A percentile compares a stretch with the other conserved stretches of the same genome.
Conservation (phyloP, 2,888 invertebrate species). For the Ornithoptera priamus region DNA sequence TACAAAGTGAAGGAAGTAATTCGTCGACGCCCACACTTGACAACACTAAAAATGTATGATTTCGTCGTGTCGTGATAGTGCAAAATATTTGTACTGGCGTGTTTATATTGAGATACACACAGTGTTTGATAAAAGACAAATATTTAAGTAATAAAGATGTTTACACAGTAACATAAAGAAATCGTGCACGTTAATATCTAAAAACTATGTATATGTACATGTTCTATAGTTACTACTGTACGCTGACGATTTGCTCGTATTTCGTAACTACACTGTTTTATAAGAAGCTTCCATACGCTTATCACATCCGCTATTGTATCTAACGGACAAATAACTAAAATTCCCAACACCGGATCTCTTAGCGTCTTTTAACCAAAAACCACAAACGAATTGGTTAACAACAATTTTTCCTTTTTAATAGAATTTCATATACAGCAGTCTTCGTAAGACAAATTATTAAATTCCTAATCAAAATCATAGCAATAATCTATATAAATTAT, state of each 20-base stretch:
- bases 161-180: conserved; percentile 14
- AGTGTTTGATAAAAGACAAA: neutral
- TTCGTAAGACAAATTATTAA: too few species aligned
- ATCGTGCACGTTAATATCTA: conserved; percentile 18
- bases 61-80: conserved; percentile 14
- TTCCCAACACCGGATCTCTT: conserved; percentile 33
- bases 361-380: conserved; percentile 19
- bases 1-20: conserved; percentile 20
- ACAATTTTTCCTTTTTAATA: neutral
- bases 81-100: conserved; percentile 20
- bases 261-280: conserved; percentile 35
- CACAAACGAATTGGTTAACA: neutral
- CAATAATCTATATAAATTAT: too few species aligned
- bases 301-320: conserved; percentile 16
- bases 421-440: too few species aligned
- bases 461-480: too few species aligned
- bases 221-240: conserved; percentile 19
- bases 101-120: neutral
- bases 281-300: conserved; percentile 33
- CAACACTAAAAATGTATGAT: conserved; percentile 16
- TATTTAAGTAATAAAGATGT: conserved; percentile 5
- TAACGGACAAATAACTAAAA: conserved; percentile 26
- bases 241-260: conserved; percentile 31
- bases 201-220: conserved; percentile 28
- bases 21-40: conserved; percentile 17